Evolutionary conservation across 2,888 invertebrate genomes (phyloP), one percentile per base, ranked within the genome.

Genomic region (Athalia cordata): DNA sequence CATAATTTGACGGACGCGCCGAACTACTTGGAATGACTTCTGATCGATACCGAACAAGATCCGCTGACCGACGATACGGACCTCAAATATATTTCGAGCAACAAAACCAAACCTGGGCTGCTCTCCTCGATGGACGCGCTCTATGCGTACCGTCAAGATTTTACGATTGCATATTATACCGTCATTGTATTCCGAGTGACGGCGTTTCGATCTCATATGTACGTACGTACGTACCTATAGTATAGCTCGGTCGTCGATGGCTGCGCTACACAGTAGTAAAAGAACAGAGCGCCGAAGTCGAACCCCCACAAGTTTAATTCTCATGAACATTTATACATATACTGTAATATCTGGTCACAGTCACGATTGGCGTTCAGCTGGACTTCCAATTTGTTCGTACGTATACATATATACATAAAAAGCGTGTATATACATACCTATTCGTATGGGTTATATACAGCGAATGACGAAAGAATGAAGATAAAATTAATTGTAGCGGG

Each of bases 401-500:
- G 13, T n/a, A 3, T 9, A 66, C 5, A 45, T 52, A 45, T 43
- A 55, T 7, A 52, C 13, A 8, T 13, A 45, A 7, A n/a, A n/a
- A n/a, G n/a, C n/a, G n/a, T n/a, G 15, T n/a, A 47, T n/a, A n/a
- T 11, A 49, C 1, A 59, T 13, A 59, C 55, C 55, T 11, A n/a
- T 11, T 4, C n/a, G 4, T 43, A 11, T 52, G 11, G 43, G 15
- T 50, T 50, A 11, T 43, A 65, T 4, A 66, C 29, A 29, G 29
- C 29, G 67, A 57, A 77, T 67, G 77, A 67, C 77, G 67, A 77
- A 77, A 77, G 65, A 59, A 67, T 66, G 57, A 66, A 77, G 67
- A 77, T 77, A 57, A 75, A 84, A 83, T 85, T 86, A 87, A 87
- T 87, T 87, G 88, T 86, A 87, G 87, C 87, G 86, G 86, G 86